Conservation (phyloP, 2,797 vertebrate genomes). For the Microctenopoma stevenorrisi region DNA sequence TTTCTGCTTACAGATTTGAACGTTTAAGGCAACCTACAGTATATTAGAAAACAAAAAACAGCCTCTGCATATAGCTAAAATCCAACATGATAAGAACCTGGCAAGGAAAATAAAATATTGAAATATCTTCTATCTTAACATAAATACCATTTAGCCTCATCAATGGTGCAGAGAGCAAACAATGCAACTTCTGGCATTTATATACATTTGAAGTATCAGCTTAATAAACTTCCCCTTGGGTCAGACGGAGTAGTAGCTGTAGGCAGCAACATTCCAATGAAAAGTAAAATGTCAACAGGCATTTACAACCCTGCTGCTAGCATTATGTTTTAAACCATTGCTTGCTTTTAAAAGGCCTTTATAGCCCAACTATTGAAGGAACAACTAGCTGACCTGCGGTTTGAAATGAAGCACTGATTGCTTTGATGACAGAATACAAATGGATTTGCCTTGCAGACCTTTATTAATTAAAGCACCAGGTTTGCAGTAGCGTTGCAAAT, state of each 20-base stretch:
- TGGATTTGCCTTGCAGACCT: conserved; percentile 9
- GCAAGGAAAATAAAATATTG: conserved; percentile 66
- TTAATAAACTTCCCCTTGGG: conserved; percentile 83
- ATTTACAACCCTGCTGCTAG: conserved; percentile 79
- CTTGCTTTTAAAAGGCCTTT: conserved; percentile 60
- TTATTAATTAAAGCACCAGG: conserved; percentile 29
- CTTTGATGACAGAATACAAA: conserved; percentile 44
- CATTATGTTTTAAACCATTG: conserved; percentile 66
- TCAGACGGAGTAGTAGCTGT: conserved; percentile 68
- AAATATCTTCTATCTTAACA: no score
- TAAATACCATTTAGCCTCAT: conserved; percentile 4
- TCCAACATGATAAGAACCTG: conserved; percentile 75
- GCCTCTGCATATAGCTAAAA: conserved; percentile 69
- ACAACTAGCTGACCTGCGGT: conserved; percentile 55
- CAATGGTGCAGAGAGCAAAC: conserved; percentile 46
- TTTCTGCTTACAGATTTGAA: conserved; percentile 47
- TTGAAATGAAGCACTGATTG: conserved; percentile 45
- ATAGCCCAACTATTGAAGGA: conserved; percentile 36
- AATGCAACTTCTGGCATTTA: conserved; percentile 61
- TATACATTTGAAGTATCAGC: conserved; percentile 84
- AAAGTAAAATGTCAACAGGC: conserved; percentile 81
- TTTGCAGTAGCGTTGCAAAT: background rate
- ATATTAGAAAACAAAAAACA: conserved; percentile 49
- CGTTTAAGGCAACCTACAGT: conserved; percentile 56
- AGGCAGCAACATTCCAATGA: conserved; percentile 75